These are phyloP conservation scores for Phainopepla nitens DNA, from an alignment of 2,113 vertebrate genomes.

Conservation along the genomic window DNA sequence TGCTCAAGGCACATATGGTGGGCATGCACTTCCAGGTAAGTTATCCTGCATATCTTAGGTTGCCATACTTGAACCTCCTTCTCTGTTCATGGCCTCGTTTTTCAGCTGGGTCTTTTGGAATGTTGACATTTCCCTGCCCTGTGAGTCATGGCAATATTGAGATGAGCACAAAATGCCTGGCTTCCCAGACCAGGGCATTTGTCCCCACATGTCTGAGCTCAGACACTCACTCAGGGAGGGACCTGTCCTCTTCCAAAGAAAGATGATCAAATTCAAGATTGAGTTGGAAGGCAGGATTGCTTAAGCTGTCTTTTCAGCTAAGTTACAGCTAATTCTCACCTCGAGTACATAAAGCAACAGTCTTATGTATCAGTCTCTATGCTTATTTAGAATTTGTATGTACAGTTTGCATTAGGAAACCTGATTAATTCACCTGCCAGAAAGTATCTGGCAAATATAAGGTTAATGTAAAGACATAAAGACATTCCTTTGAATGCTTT, in stretches of 20 bases:
- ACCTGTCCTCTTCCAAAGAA: not conserved
- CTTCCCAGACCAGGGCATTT: not conserved
- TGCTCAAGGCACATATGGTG: not conserved
- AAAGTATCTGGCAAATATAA: not conserved
- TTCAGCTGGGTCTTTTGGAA: not conserved
- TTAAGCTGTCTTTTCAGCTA: not conserved
- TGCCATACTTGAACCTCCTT: not conserved
- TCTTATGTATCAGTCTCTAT: not conserved
- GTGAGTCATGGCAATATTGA: not conserved
- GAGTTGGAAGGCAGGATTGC: not conserved
- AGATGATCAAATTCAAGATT: not conserved
- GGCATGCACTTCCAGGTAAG: not conserved
- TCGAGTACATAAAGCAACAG: not conserved
- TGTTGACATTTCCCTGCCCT: not conserved
- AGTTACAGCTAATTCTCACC: not conserved
- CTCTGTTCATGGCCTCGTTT: not conserved
- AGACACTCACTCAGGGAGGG: not conserved
- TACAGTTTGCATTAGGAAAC: not conserved
- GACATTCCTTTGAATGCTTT: not conserved
- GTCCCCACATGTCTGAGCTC: not conserved
- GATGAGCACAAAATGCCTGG: not conserved
- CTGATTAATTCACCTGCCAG: not conserved
- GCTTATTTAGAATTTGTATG: not conserved
- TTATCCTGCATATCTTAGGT: not conserved
- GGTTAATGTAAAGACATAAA: not conserved